phyloP scores from a whole-genome alignment of 2,888 invertebrate species.

The Lomographa bimaculata region DNA sequence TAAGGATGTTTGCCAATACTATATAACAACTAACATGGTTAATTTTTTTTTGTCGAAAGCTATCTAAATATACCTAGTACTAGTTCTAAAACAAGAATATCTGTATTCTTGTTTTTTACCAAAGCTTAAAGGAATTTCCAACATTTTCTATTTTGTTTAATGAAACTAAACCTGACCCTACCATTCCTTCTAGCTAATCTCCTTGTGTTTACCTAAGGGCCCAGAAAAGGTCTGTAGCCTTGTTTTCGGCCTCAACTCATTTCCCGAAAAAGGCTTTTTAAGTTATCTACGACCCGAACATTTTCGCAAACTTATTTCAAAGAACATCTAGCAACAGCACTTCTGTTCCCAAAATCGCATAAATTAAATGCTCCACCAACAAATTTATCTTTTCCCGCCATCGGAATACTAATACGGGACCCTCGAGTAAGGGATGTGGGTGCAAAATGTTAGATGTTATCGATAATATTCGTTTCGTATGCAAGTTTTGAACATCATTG shows the following conservation, averaged over 20 bases:
- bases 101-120: too few species aligned
- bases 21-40: too few species aligned
- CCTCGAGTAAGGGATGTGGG: constrained; percentile 32
- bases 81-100: too few species aligned
- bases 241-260: constrained; percentile 4
- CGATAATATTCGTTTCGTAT: constrained; percentile 10
- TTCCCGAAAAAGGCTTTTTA: constrained; percentile 26
- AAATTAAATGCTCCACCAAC: constrained; percentile 77
- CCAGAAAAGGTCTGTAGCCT: constrained; percentile 2
- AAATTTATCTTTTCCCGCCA: constrained; percentile 78
- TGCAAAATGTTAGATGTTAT: constrained; percentile 11
- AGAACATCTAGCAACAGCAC: constrained; percentile 40
- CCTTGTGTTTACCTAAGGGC: constrained; percentile 9
- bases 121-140: too few species aligned
- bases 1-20: too few species aligned
- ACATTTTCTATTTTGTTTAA: too few species aligned
- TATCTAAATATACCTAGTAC: too few species aligned
- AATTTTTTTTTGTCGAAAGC: too few species aligned
- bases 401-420: constrained; percentile 76
- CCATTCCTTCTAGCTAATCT: background rate
- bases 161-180: too few species aligned
- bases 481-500: too few species aligned
- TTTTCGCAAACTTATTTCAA: constrained; percentile 31
- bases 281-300: constrained; percentile 18
- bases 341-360: constrained; percentile 64